Conservation (phyloP, 1,140 invertebrate genomes). For the Orius insidiosus region DNA sequence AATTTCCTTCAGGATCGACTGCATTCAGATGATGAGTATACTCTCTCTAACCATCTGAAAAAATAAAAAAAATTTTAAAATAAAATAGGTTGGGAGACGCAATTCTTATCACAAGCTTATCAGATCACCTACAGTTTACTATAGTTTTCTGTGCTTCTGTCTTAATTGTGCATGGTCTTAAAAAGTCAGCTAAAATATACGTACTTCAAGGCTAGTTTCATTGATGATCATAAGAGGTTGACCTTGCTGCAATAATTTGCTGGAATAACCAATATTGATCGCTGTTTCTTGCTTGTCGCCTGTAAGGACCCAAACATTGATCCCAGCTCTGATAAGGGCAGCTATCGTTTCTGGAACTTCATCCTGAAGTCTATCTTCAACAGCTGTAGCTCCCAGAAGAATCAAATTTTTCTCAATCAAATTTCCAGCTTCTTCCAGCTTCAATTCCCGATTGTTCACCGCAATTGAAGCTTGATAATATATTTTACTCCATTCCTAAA, state of each 20-base stretch:
- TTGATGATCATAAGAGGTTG: conserved; percentile 87
- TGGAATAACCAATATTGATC: conserved; percentile 96
- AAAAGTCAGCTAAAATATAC: too few relatives aligned
- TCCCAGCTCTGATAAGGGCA: conserved; percentile 74
- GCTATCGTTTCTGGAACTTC: conserved; percentile 73
- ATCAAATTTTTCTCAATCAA: conserved; percentile 69
- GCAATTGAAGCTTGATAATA: conserved; percentile 61
- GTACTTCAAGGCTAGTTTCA: conserved; percentile 79
- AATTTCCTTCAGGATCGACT: conserved; percentile 57
- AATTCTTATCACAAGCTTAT: too few relatives aligned
- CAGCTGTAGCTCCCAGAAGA: conserved; percentile 81
- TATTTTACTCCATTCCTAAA: conserved; percentile 55
- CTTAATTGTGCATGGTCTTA: too few relatives aligned
- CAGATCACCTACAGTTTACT: too few relatives aligned
- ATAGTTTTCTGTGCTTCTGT: too few relatives aligned
- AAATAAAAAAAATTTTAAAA: too few relatives aligned
- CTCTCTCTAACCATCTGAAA: conserved; percentile 49
- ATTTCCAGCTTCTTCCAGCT: conserved; percentile 67
- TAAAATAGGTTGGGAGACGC: too few relatives aligned
- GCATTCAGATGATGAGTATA: conserved; percentile 55
- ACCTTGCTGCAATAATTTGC: conserved; percentile 62
- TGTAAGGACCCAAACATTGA: conserved; percentile 93
- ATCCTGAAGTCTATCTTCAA: conserved; percentile 92
- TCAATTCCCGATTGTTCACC: conserved; percentile 55
- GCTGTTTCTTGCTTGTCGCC: conserved; percentile 99